Evolutionary conservation across 1,140 invertebrate species (phyloP).

Genomic region (Archivesica marissinica): DNA sequence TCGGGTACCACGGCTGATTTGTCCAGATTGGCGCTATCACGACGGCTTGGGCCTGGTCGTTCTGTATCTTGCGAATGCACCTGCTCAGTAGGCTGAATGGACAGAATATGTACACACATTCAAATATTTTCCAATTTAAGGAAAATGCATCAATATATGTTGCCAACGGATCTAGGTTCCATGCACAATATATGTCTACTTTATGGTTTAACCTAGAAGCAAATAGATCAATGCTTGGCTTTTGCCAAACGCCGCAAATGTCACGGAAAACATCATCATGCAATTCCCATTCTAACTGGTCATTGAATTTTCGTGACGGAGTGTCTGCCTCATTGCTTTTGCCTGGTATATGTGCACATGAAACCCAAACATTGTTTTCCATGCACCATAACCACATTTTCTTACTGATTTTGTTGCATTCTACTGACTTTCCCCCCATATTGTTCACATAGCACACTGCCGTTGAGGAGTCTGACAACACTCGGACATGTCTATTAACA

Average conservation of each 20-base stretch:
- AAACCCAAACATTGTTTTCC: background rate
- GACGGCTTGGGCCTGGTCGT: slow-evolving; percentile 48
- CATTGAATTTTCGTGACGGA: slow-evolving; percentile 2
- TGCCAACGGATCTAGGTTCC: background rate
- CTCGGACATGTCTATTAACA: background rate
- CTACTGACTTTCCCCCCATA: background rate
- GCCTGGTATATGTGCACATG: slow-evolving; percentile 14
- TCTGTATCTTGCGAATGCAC: slow-evolving; percentile 43
- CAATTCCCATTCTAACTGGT: slow-evolving; percentile 19
- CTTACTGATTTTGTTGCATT: background rate
- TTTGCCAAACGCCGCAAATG: background rate
- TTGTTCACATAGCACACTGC: slow-evolving; percentile 16
- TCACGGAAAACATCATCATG: background rate
- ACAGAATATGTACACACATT: slow-evolving; percentile 51
- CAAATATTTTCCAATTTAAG: slow-evolving; percentile 21
- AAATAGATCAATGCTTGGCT: background rate
- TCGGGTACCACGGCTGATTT: slow-evolving; percentile 58
- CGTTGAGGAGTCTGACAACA: background rate
- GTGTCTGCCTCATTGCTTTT: slow-evolving; percentile 5
- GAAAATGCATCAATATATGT: slow-evolving; percentile 54
- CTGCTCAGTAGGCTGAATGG: slow-evolving; percentile 56
- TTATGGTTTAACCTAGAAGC: background rate
- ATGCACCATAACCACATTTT: slow-evolving; percentile 38
- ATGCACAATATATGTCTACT: background rate
- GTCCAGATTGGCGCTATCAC: slow-evolving; percentile 58